These are phyloP conservation scores for Helicoverpa armigera DNA, from an alignment of 1,140 invertebrate species.

Conservation along the genomic window DNA sequence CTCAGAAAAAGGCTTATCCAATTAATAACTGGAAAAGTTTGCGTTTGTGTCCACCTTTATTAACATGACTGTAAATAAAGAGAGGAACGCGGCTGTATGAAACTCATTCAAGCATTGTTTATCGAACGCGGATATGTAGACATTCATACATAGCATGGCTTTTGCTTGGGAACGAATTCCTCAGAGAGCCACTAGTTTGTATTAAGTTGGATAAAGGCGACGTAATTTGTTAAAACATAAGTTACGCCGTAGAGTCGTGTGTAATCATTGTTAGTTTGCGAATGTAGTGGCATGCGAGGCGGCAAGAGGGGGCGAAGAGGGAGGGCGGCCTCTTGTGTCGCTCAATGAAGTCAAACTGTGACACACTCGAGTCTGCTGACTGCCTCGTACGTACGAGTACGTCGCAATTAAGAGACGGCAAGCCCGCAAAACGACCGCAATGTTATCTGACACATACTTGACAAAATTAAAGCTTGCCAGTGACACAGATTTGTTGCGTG, in stretches of 20 bases:
- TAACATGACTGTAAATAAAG: background rate
- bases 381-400: conserved; percentile 19
- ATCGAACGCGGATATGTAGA: background rate
- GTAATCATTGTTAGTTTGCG: conserved; percentile 35
- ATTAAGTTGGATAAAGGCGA: conserved; percentile 39
- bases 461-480: conserved; percentile 36
- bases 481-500: conserved; percentile 27
- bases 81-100: background rate
- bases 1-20: conserved; percentile 7
- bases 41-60: background rate
- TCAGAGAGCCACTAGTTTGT: conserved; percentile 25
- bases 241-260: conserved; percentile 26
- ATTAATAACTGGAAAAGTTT: background rate
- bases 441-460: conserved; percentile 45
- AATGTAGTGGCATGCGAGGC: conserved; percentile 31
- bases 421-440: conserved; percentile 30
- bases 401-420: conserved; percentile 38
- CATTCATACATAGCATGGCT: conserved; percentile 2
- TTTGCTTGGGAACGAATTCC: conserved; percentile 17
- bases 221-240: conserved; percentile 31
- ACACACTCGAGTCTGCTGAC: conserved; percentile 20
- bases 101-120: conserved; percentile 15
- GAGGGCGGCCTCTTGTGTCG: conserved; percentile 15
- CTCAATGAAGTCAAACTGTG: conserved; percentile 45
- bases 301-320: conserved; percentile 7